Evolutionary conservation across 2,113 vertebrate genomes (phyloP).

Genomic region (Himantopus leucocephalus): DNA sequence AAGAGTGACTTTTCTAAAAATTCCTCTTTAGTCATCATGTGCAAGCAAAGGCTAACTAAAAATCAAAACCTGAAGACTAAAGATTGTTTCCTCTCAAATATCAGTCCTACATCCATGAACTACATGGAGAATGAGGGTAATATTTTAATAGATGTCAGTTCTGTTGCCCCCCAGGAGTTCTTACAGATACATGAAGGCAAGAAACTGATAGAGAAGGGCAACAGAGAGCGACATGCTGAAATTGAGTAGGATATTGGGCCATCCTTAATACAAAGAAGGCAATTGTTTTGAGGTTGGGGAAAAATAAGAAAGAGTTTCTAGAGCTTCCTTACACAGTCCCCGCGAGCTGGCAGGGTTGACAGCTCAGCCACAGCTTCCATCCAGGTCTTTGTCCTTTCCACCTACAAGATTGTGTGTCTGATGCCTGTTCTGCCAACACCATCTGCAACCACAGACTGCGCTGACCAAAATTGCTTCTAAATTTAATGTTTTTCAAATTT

Average conservation of each 20-base stretch:
- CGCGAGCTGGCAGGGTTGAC: background rate
- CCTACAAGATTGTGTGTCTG: background rate
- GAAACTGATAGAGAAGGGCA: background rate
- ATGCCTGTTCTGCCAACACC: background rate
- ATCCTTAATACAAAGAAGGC: background rate
- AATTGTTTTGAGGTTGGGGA: background rate
- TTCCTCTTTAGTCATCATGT: conserved; percentile 46
- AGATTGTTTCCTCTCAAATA: conserved; percentile 10
- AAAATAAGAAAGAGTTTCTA: background rate
- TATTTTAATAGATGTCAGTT: background rate
- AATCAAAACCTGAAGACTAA: background rate
- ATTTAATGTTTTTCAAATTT: background rate
- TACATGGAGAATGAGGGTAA: background rate
- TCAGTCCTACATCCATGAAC: background rate
- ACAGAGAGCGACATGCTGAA: background rate
- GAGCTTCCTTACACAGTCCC: background rate
- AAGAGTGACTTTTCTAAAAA: conserved; percentile 28
- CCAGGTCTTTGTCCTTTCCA: background rate
- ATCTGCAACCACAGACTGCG: background rate
- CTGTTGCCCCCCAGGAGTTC: background rate
- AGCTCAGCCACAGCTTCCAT: background rate
- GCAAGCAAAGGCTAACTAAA: background rate
- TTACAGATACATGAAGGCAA: background rate
- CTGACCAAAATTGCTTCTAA: background rate
- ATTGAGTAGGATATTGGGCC: background rate